Evolutionary conservation across 2,888 invertebrate species (phyloP).

Genomic region (Pollenia griseotomentosa): DNA sequence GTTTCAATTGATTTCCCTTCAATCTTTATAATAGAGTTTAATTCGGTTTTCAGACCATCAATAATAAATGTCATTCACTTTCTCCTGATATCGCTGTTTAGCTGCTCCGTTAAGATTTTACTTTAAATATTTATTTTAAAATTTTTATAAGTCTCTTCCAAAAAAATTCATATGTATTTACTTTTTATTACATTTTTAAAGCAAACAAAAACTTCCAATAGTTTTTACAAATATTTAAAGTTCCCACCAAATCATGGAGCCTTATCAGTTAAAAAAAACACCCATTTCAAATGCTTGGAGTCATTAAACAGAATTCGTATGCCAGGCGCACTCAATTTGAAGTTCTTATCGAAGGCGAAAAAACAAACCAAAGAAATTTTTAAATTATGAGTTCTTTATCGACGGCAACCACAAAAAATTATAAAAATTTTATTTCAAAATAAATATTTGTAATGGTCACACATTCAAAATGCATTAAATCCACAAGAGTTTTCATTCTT

Average conservation of each 20-base stretch:
- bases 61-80: background rate
- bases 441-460: conserved; percentile 48
- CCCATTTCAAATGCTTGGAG: background rate
- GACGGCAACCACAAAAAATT: background rate
- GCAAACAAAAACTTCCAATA: background rate
- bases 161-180: conserved; percentile 10
- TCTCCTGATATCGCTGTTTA: background rate
- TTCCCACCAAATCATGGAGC: conserved; percentile 41
- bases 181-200: conserved; percentile 23
- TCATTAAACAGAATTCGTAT: background rate
- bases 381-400: conserved; percentile 57
- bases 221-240: conserved; percentile 45
- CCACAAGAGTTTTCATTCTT: conserved; percentile 8
- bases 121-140: background rate
- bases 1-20: too few species aligned
- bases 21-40: too few species aligned
- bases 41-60: too few species aligned
- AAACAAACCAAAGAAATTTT: conserved; percentile 21
- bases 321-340: conserved; percentile 8
- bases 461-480: background rate
- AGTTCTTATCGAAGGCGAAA: conserved; percentile 28
- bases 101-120: conserved; percentile 20
- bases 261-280: background rate
- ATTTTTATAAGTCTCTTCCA: background rate
- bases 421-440: conserved; percentile 1